Percentiles rank a stretch among this genome's conserved stretches.
phyloP scores from a whole-genome alignment of 2,888 invertebrate species.

The Heliconius hortense region DNA sequence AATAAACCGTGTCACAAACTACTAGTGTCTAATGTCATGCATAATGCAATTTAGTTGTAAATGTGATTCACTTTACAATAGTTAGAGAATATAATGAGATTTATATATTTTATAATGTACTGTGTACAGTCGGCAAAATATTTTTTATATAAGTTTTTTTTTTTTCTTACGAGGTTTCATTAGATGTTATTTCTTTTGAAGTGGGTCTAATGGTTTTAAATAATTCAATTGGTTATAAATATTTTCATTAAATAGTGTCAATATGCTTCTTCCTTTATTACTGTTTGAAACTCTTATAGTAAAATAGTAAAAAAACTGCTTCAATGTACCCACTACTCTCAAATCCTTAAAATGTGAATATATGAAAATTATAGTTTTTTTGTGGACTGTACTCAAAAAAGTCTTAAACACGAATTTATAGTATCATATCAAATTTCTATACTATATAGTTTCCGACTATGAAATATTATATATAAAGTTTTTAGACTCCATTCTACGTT shows the following conservation, averaged over 20 bases:
- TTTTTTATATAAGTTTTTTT: slow-evolving; percentile 1
- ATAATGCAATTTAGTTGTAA: slow-evolving; percentile 39
- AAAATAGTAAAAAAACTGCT: not conserved
- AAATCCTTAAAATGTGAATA: not conserved
- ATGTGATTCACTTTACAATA: slow-evolving; percentile 2
- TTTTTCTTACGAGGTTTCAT: not conserved
- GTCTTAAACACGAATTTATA: slow-evolving; percentile 62
- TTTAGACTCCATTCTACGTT: slow-evolving; percentile 49
- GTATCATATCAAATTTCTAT: slow-evolving; percentile 76
- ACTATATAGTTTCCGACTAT: slow-evolving; percentile 34
- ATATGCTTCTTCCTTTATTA: not conserved
- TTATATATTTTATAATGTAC: slow-evolving; percentile 26
- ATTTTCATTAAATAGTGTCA: not conserved
- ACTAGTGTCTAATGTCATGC: slow-evolving; percentile 33
- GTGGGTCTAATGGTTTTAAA: too few species aligned
- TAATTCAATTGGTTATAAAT: too few species aligned
- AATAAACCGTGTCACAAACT: slow-evolving; percentile 38
- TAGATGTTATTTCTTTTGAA: too few species aligned
- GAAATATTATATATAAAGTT: slow-evolving; percentile 32
- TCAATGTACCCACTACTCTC: not conserved
- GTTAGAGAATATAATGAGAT: slow-evolving; percentile 24
- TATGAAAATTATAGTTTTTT: slow-evolving; percentile 35
- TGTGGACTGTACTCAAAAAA: slow-evolving; percentile 42
- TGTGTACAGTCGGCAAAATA: slow-evolving; percentile 20
- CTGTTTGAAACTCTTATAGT: not conserved